Evolutionary conservation across 2,888 invertebrate genomes (phyloP).

Genomic region (Altica lythri): DNA sequence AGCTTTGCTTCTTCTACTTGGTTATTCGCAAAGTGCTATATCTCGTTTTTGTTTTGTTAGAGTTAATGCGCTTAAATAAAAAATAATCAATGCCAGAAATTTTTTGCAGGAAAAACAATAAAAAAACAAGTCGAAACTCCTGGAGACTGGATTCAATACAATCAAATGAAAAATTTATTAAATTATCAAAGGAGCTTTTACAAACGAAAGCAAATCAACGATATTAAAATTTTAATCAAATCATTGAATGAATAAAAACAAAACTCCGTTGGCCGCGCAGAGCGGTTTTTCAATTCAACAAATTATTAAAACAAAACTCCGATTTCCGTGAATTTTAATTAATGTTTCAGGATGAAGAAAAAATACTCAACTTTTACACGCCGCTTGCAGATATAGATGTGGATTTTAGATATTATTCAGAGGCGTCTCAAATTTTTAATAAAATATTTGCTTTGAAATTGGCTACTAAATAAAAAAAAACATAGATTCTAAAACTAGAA

Average conservation of each 20-base stretch:
- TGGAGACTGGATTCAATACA: slow-evolving; percentile 31
- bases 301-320: slow-evolving; percentile 49
- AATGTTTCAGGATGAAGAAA: slow-evolving; percentile 44
- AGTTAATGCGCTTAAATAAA: too few relatives aligned
- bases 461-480: too few relatives aligned
- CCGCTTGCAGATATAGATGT: slow-evolving; percentile 8
- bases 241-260: slow-evolving; percentile 46
- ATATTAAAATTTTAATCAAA: slow-evolving; percentile 55
- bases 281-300: slow-evolving; percentile 46
- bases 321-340: slow-evolving; percentile 47
- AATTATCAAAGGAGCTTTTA: slow-evolving; percentile 45
- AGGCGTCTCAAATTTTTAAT: too few relatives aligned
- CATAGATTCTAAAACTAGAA: too few relatives aligned
- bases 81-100: too few relatives aligned
- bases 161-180: slow-evolving; percentile 49
- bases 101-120: too few relatives aligned
- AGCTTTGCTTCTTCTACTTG: too few relatives aligned
- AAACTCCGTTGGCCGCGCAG: slow-evolving; percentile 38
- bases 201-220: slow-evolving; percentile 49
- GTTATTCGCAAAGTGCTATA: too few relatives aligned
- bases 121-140: too few relatives aligned
- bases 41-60: too few relatives aligned
- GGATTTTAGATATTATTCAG: slow-evolving; percentile 13
- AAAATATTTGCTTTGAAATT: too few relatives aligned
- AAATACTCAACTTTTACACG: slow-evolving; percentile 33